Conservation (phyloP, 2,888 invertebrate species). For the Hypolimnas misippus region DNA sequence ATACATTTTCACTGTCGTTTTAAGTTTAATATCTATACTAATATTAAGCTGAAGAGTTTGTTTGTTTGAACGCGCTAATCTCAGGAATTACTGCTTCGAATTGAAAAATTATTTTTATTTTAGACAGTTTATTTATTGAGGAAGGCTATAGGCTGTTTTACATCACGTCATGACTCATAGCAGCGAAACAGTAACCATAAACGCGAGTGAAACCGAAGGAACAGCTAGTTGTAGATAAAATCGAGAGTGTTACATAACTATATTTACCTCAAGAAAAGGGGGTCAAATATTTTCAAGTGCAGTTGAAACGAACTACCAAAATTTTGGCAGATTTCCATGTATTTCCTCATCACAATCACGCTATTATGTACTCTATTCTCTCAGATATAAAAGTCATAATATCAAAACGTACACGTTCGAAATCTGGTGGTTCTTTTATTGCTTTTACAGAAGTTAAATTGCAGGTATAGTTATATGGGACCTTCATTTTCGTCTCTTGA, state of each 20-base stretch:
- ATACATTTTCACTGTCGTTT: no score
- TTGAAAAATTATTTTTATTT: no score
- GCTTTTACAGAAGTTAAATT: not conserved
- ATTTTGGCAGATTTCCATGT: slow-evolving; percentile 23
- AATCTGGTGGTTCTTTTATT: slow-evolving; percentile 1
- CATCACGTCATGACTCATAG: no score
- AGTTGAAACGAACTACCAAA: slow-evolving; percentile 15
- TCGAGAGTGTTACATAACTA: not conserved
- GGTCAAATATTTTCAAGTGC: slow-evolving; percentile 20
- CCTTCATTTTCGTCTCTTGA: not conserved
- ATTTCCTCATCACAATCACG: not conserved
- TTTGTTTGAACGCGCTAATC: no score
- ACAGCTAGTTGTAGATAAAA: slow-evolving; percentile 5
- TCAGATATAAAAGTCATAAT: not conserved
- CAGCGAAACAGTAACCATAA: no score
- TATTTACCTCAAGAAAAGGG: slow-evolving; percentile 16
- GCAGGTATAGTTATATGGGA: not conserved
- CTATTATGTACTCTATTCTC: not conserved
- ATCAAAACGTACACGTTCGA: not conserved
- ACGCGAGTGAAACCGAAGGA: no score
- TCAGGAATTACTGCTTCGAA: no score
- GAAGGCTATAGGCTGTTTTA: no score
- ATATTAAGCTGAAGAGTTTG: no score
- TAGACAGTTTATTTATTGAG: no score
- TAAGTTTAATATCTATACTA: no score